Percentiles rank a stretch among this genome's conserved stretches.
Conservation (phyloP, 2,797 vertebrate species). For the Morelia viridis region DNA sequence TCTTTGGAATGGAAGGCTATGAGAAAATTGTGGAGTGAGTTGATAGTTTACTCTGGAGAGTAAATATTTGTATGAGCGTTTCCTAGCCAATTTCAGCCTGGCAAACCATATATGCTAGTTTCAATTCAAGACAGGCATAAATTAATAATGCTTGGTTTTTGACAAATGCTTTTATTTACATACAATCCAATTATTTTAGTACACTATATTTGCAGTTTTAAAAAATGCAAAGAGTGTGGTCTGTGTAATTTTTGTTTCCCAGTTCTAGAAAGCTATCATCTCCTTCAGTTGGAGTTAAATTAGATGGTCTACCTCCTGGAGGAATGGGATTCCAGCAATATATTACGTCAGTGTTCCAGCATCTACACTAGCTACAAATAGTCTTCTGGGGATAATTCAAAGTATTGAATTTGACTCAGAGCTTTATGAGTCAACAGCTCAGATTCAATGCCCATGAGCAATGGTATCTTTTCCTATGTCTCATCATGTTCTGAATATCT, state of each 20-base stretch:
- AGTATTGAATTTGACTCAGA: not conserved
- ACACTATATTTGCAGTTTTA: not conserved
- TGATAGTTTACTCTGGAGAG: not conserved
- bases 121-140: not conserved
- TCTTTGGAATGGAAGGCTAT: not conserved
- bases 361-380: not conserved
- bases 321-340: not conserved
- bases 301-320: not conserved
- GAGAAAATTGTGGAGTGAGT: not conserved
- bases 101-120: not conserved
- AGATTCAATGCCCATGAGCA: not conserved
- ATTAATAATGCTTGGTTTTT: not conserved
- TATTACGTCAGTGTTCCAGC: not conserved
- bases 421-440: not conserved
- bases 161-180: not conserved
- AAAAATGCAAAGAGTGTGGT: not conserved
- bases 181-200: not conserved
- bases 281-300: not conserved
- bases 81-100: not conserved
- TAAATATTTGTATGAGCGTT: not conserved
- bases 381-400: not conserved
- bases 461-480: slow-evolving; percentile 4
- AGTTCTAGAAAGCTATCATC: not conserved
- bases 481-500: not conserved
- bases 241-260: not conserved